Conservation (phyloP, 2,113 vertebrate genomes). For the Anser brachyrhynchus region DNA sequence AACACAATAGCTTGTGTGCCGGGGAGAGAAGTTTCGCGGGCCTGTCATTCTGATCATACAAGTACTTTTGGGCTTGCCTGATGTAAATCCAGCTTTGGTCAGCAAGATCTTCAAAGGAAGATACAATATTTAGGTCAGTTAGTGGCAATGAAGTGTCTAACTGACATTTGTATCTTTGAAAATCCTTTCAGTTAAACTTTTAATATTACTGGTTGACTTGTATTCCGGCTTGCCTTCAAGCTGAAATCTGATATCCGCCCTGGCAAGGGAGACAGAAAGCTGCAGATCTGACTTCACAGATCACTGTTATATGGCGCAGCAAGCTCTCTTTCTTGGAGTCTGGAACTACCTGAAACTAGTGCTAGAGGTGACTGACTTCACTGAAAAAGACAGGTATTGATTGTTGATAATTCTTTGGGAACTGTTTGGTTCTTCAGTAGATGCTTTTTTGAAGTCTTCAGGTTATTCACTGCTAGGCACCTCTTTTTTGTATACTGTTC, state of each 20-base stretch:
- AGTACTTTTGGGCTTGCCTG: not conserved
- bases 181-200: slow-evolving; percentile 27
- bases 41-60: not conserved
- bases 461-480: not conserved
- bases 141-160: not conserved
- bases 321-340: not conserved
- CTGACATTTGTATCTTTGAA: slow-evolving; percentile 7
- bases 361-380: not conserved
- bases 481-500: not conserved
- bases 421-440: not conserved
- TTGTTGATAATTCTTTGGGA: not conserved
- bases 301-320: not conserved
- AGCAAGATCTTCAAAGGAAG: not conserved
- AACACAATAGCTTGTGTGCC: not conserved
- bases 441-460: not conserved
- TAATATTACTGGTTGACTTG: slow-evolving; percentile 25
- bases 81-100: not conserved
- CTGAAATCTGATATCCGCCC: slow-evolving; percentile 10
- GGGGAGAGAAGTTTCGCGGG: not conserved
- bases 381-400: not conserved
- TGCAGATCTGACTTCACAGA: not conserved
- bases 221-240: slow-evolving; percentile 36
- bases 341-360: not conserved
- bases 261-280: slow-evolving; percentile 12
- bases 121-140: not conserved